phyloP scores from a whole-genome alignment of 2,797 vertebrate genomes.

The Acanthurus leucopareius region DNA sequence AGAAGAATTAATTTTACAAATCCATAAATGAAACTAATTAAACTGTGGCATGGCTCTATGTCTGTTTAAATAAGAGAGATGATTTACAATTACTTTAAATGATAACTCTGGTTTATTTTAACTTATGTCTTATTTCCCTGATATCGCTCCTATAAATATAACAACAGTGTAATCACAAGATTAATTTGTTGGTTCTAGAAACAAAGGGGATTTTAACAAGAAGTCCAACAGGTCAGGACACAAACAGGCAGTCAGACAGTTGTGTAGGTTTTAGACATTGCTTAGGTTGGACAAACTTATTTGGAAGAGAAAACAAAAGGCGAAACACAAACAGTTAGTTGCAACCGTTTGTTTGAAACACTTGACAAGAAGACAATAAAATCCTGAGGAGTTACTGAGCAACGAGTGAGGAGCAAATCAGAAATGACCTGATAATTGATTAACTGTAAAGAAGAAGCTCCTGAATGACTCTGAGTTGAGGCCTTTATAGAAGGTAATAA shows the following conservation, averaged over 20 bases:
- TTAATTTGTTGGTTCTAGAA: not conserved
- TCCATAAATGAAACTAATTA: conserved; percentile 8
- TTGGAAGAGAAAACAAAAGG: not conserved
- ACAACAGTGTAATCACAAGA: not conserved
- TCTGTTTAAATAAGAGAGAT: not conserved
- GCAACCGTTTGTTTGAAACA: too few species aligned
- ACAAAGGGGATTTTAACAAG: not conserved
- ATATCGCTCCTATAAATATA: not conserved
- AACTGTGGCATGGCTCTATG: not conserved
- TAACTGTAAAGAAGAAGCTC: too few species aligned
- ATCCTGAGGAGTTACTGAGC: too few species aligned
- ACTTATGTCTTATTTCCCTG: too few species aligned
- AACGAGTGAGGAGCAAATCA: too few species aligned
- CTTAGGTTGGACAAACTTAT: not conserved
- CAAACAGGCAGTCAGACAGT: not conserved
- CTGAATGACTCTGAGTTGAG: not conserved
- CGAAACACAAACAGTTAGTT: too few species aligned
- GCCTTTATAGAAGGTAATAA: not conserved
- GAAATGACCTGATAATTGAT: too few species aligned
- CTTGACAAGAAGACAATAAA: too few species aligned
- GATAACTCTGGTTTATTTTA: not conserved
- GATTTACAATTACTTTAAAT: conserved; percentile 3
- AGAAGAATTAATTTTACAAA: not conserved
- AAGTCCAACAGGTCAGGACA: not conserved
- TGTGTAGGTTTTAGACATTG: not conserved